phyloP scores from a whole-genome alignment of 2,888 invertebrate genomes.

The Heterodera filipjevi region DNA sequence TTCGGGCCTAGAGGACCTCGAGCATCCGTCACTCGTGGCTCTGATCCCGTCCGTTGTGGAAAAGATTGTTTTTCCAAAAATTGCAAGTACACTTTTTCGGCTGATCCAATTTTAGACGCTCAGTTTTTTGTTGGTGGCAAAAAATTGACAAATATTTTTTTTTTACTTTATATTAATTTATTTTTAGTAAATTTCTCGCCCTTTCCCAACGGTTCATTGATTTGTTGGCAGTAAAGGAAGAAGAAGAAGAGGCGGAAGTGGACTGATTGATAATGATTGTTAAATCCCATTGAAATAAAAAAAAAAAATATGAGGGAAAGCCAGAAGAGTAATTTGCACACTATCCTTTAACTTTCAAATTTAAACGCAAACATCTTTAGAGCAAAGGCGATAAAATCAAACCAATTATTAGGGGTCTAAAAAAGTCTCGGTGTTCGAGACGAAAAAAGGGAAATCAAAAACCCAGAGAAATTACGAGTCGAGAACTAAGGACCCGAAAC shows the following conservation, averaged over 20 bases:
- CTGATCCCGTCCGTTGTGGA: constrained; percentile 84
- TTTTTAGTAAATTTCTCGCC: not conserved
- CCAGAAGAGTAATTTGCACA: too few relatives aligned
- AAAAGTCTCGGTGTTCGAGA: too few relatives aligned
- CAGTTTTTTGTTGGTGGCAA: not conserved
- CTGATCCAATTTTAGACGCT: not conserved
- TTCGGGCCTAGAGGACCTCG: constrained; percentile 70
- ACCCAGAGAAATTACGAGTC: too few relatives aligned
- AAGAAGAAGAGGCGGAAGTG: not conserved
- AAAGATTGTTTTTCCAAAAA: constrained; percentile 84
- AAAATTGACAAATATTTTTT: not conserved
- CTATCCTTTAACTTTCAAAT: too few relatives aligned
- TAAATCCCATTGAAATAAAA: too few relatives aligned
- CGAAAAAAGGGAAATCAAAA: too few relatives aligned
- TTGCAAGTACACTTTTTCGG: constrained; percentile 75
- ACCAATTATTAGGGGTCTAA: too few relatives aligned
- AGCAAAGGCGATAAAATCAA: too few relatives aligned
- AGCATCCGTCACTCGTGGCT: constrained; percentile 73
- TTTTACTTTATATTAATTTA: not conserved
- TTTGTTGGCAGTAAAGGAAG: not conserved
- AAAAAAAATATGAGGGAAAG: too few relatives aligned
- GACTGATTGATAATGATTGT: constrained; percentile 30
- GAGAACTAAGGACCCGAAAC: too few relatives aligned
- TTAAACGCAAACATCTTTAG: too few relatives aligned
- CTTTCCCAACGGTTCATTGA: not conserved